phyloP scores from a whole-genome alignment of 2,797 vertebrate genomes.

The Crypturellus tataupa region DNA sequence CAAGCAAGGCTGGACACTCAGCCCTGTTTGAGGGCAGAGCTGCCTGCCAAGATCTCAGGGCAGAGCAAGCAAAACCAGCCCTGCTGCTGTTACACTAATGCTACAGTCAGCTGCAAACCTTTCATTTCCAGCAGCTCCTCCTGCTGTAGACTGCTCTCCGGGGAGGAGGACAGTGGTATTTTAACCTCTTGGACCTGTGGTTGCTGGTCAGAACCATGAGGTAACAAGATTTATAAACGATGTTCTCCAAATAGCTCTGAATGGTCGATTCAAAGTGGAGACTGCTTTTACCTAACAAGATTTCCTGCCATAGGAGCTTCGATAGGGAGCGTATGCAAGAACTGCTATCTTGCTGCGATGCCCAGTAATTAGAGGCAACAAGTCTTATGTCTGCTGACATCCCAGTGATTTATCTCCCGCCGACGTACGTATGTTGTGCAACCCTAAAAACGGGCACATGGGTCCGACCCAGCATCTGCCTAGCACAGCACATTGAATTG shows the following conservation, averaged over 20 bases:
- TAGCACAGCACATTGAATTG: neutral
- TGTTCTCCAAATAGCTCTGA: neutral
- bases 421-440: neutral
- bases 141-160: no score
- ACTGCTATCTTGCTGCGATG: neutral
- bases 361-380: neutral
- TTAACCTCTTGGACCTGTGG: neutral
- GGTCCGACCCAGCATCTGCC: neutral
- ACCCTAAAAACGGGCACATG: neutral
- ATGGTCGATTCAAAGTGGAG: neutral
- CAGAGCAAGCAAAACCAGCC: neutral
- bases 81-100: neutral
- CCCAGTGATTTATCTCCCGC: neutral
- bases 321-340: neutral
- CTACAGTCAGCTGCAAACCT: neutral
- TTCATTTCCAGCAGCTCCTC: neutral
- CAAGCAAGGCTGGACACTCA: neutral
- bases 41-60: neutral
- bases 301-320: neutral
- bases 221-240: neutral
- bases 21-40: neutral
- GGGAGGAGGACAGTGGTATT: neutral
- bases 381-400: neutral
- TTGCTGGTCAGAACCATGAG: neutral
- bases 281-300: neutral